Evolutionary conservation across 2,888 invertebrate species (phyloP).

Genomic region (Halictus ligatus): DNA sequence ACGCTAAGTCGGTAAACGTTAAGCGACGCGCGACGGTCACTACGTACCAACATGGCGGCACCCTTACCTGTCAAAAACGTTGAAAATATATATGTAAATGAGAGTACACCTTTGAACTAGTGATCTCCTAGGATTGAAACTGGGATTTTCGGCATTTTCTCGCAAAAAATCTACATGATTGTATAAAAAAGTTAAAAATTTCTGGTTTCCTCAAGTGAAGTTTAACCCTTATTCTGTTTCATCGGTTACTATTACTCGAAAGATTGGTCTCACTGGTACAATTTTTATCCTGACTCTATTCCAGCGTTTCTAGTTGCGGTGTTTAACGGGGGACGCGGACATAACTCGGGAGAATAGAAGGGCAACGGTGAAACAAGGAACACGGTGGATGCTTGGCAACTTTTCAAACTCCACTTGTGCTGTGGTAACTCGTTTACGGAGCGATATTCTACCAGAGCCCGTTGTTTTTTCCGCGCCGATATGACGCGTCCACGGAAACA

Average conservation of each 20-base stretch:
- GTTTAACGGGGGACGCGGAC: background rate
- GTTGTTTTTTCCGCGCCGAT: background rate
- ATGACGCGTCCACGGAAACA: background rate
- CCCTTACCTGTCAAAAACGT: no score
- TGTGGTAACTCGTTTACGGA: slow-evolving; percentile 24
- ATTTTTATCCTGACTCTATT: background rate
- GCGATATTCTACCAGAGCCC: slow-evolving; percentile 1
- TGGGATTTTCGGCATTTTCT: no score
- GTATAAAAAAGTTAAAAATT: no score
- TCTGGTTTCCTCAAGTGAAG: no score
- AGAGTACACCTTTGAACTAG: no score
- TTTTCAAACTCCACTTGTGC: slow-evolving; percentile 22
- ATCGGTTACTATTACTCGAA: background rate
- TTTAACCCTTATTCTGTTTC: background rate
- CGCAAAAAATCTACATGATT: no score
- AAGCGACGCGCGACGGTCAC: no score
- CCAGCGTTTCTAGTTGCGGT: background rate
- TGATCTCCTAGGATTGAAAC: no score
- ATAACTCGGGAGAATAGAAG: background rate
- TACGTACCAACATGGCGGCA: no score
- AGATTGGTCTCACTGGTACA: background rate
- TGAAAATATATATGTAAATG: no score
- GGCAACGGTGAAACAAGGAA: slow-evolving; percentile 8
- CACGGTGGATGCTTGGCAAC: slow-evolving; percentile 22
- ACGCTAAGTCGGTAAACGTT: no score